phyloP scores from a whole-genome alignment of 2,797 vertebrate genomes.

The Apogon hyalosoma region DNA sequence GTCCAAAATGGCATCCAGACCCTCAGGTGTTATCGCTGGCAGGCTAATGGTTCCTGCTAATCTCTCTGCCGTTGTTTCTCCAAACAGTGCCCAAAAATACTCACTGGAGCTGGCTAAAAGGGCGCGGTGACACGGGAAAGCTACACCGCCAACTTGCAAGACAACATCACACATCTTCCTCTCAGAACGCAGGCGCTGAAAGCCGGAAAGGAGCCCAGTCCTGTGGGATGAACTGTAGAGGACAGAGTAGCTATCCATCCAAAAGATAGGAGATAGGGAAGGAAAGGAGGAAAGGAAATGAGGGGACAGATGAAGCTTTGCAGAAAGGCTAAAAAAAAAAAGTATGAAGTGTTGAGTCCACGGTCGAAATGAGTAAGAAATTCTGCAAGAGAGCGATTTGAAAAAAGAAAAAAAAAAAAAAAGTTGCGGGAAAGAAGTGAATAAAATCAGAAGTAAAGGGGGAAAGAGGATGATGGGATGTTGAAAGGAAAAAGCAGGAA shows the following conservation, averaged over 20 bases:
- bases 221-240: constrained; percentile 92
- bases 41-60: constrained; percentile 84
- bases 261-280: constrained; percentile 11
- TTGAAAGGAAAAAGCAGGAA: constrained; percentile 14
- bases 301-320: neutral
- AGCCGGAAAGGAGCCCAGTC: constrained; percentile 86
- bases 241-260: constrained; percentile 92
- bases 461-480: neutral
- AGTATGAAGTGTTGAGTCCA: neutral
- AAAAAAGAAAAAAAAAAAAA: neutral
- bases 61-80: constrained; percentile 90
- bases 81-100: constrained; percentile 96
- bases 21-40: constrained; percentile 85
- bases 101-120: constrained; percentile 94
- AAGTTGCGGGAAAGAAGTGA: no score
- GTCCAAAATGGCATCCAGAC: constrained; percentile 90
- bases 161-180: constrained; percentile 91
- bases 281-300: neutral
- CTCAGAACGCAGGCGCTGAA: constrained; percentile 90
- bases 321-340: neutral
- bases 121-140: constrained; percentile 92
- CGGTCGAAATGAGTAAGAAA: constrained; percentile 7
- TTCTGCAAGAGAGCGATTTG: neutral
- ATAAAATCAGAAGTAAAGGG: constrained; percentile 11
- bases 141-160: constrained; percentile 87